Evolutionary conservation across 2,888 invertebrate genomes (phyloP), one percentile per base, ranked within the genome.

Genomic region (Pemphredon lugubris): DNA sequence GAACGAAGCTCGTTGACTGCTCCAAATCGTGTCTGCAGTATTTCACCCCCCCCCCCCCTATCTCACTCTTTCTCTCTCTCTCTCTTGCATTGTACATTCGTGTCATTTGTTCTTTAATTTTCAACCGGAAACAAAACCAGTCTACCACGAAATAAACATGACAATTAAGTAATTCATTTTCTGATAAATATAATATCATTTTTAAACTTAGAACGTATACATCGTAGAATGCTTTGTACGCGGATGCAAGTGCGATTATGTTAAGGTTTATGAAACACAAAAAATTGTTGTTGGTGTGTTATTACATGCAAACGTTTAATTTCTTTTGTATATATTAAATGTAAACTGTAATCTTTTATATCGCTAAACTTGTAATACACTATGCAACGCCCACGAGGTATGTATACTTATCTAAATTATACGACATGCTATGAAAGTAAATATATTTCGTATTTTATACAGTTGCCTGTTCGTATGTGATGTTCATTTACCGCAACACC

Each of bases 371-470:
- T 79, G 76, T 72, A 78, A 72, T 54, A 73, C 45, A 37, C 64
- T 81, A 68, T 67, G 55, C 68, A 77, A 73, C 67, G 70, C 68
- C 63, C 44, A 65, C 61, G 73, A 73, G 71, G 67, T 73, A 86
- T 85, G 84, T 87, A 87, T 82, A 85, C 85, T 85, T 88, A 83
- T 85, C 83, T 87, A 87, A 88, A 86, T 88, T 88, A 88, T 87
- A 87, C 83, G 81, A 86, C 83, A 82, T 84, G 82, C 83, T 86
- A 86, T 83, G 84, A 86, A 79, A 83, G 82, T 84, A 83, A 86
- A 87, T 87, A 88, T 87, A 87, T 87, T 88, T 88, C 87, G 80
- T 87, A 88, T 88, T 88, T 87, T 87, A 87, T 86, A 87, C 72
- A 84, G 48, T 5, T 21, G 55, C 51, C 39, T 51, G 45, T 53